Base-by-base conservation (phyloP, 2,888 invertebrate genomes). In the Drosophila cognata region DNA sequence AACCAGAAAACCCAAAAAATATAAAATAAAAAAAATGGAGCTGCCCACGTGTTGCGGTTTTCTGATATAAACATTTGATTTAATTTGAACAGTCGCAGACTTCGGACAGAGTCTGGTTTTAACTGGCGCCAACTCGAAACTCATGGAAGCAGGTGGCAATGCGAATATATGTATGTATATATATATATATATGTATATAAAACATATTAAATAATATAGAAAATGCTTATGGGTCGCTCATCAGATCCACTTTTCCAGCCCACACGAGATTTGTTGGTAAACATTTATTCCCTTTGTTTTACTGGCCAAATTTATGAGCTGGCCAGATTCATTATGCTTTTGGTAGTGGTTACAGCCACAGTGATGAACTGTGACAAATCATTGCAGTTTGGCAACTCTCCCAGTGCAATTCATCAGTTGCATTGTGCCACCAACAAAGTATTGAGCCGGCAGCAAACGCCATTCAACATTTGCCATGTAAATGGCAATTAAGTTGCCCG, bases 401-500 rank as follows among this genome's bases (percentile, higher is more conserved):
- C 18, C 31, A 48, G 28, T 60, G 78, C 88, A 64, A 90, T 89
- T 74, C 90, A 84, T 86, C 90, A 90, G 73, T 41, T 58, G 76
- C 58, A 72, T 81, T 86, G 79, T 88, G 89, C 85, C 85, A 90
- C 90, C 85, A 86, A 90, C 90, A 86, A 75, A 78, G 90, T 64
- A 41, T 59, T 61, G 70, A 66, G 68, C 79, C 81, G 69, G 84
- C 68, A 81, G 77, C 77, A 72, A 71, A 63, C 58, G 62, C 55
- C 73, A 76, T 77, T 73, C 67, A 74, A 68, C 81, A 76, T 83
- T 76, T 74, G 74, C 80, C 91, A 83, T 82, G 81, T 81, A 83
- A 83, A 82, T 80, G 88, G 84, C 90, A 91, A 88, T 91, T 86
- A 90, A 91, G 91, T 91, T 91, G 90, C 85, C 86, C 69, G 80